Evolutionary conservation across 2,888 invertebrate species (phyloP), one percentile per base, ranked within the genome.

Genomic region (Auanema freiburgensis): DNA sequence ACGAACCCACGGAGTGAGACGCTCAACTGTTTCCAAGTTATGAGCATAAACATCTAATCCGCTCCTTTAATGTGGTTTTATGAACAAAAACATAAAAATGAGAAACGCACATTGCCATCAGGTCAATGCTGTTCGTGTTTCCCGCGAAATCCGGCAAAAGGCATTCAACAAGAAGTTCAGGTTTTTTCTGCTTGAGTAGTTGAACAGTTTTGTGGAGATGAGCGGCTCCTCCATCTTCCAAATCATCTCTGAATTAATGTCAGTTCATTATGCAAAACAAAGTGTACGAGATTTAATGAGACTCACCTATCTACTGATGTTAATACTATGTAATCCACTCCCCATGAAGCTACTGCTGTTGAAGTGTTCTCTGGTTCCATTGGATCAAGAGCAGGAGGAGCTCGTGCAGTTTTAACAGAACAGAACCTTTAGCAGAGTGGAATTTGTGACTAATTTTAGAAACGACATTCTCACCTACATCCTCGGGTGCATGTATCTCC

Each of bases 401-500:
- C 88, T 67, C 91, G 88, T 0, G 96, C 89, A 0, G 98, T 98
- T 57, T 98, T 98, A 54, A 99, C 92, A 0, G 97, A 97, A 85
- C 98, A 98, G 87, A 98, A 98, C 82, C 95, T 89, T 84, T 33
- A 67, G 54, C 14, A 14, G 14, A 8, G 49, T 18, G 1, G 24
- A 33, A 33, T 3, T 33, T 33, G 33, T 5, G 8, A 33, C 4
- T 4, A 24, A 2, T 5, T 5, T 33, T 33, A 8, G 8, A 33
- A 33, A 33, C 8, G 8, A 21, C 42, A 55, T 18, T 4, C 60
- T 12, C 23, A 79, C 74, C 77, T 58, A 64, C 98, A 99, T 24
- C 95, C 97, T 69, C 98, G 88, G 0, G 98, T 98, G 83, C 98
- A 99, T 0, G 95, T 95, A 85, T 98, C 97, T n/a, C 98, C 98